Evolutionary conservation across 2,888 invertebrate species (phyloP).

Genomic region (Lasius fuliginosus): DNA sequence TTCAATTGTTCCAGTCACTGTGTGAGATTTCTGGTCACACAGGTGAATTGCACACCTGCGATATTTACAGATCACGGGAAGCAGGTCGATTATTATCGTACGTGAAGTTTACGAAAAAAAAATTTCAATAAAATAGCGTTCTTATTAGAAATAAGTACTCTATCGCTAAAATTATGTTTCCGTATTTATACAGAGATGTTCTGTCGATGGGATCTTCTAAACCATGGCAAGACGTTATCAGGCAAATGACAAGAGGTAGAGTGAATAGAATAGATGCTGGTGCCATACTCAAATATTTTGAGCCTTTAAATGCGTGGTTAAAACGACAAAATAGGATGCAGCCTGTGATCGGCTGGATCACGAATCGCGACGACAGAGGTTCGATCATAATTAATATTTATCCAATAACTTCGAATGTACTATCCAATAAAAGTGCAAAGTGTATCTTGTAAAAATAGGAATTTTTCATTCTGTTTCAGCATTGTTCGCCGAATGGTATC

Average conservation of each 20-base stretch:
- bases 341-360: conserved; percentile 92
- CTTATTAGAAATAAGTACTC: background rate
- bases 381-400: conserved; percentile 36
- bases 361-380: conserved; percentile 90
- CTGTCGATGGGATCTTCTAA: conserved; percentile 91
- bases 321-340: conserved; percentile 92
- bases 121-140: background rate
- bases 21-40: conserved; percentile 91
- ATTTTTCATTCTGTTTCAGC: conserved; percentile 81
- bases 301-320: conserved; percentile 93
- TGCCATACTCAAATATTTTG: conserved; percentile 93
- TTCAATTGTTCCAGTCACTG: conserved; percentile 93
- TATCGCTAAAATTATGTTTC: background rate
- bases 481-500: conserved; percentile 84
- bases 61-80: conserved; percentile 92
- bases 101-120: conserved; percentile 72
- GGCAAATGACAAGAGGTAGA: conserved; percentile 90
- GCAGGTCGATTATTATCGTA: conserved; percentile 93
- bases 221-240: conserved; percentile 91
- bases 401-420: background rate
- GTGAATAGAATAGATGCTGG: conserved; percentile 92
- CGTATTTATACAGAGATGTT: conserved; percentile 88
- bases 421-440: conserved; percentile 6
- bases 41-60: conserved; percentile 93
- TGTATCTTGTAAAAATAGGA: conserved; percentile 76